Evolutionary conservation across 2,113 vertebrate species (phyloP).

Genomic region (Microtus richardsoni): DNA sequence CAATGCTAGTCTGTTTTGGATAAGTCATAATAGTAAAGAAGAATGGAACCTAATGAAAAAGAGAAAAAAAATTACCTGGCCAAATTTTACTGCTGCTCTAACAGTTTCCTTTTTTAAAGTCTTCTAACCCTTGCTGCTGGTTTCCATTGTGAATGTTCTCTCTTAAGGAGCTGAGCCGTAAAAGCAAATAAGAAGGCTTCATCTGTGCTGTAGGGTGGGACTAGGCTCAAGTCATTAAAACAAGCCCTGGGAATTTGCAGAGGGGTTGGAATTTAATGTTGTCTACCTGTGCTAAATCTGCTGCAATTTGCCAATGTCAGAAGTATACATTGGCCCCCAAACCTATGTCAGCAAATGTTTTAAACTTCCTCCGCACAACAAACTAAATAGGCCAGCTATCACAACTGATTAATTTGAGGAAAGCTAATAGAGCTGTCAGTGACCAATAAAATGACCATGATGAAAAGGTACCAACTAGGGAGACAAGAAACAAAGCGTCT

Average conservation of each 20-base stretch:
- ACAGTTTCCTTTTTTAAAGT: constrained; percentile 71
- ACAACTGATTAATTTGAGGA: constrained; percentile 37
- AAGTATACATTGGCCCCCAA: constrained; percentile 22
- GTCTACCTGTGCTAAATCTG: constrained; percentile 56
- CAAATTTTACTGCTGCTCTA: constrained; percentile 66
- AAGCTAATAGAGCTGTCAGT: constrained; percentile 1
- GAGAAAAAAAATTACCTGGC: constrained; percentile 60
- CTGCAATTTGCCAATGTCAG: constrained; percentile 38
- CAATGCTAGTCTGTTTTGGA: constrained; percentile 70
- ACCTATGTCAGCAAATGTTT: constrained; percentile 39
- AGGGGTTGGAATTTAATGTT: constrained; percentile 56
- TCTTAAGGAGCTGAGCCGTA: constrained; percentile 71
- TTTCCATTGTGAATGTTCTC: constrained; percentile 69
- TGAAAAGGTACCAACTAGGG: background rate
- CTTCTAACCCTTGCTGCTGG: constrained; percentile 64
- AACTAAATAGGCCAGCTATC: background rate
- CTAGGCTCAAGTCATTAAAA: constrained; percentile 63
- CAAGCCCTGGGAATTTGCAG: constrained; percentile 68
- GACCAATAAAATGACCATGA: constrained; percentile 1
- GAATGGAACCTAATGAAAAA: constrained; percentile 73
- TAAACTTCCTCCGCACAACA: constrained; percentile 9
- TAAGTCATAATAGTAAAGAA: constrained; percentile 72
- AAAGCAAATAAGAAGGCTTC: constrained; percentile 67
- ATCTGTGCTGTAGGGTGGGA: background rate
- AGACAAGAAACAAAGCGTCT: background rate